Evolutionary conservation across 2,797 vertebrate species (phyloP).

Genomic region (Florisuga fusca): DNA sequence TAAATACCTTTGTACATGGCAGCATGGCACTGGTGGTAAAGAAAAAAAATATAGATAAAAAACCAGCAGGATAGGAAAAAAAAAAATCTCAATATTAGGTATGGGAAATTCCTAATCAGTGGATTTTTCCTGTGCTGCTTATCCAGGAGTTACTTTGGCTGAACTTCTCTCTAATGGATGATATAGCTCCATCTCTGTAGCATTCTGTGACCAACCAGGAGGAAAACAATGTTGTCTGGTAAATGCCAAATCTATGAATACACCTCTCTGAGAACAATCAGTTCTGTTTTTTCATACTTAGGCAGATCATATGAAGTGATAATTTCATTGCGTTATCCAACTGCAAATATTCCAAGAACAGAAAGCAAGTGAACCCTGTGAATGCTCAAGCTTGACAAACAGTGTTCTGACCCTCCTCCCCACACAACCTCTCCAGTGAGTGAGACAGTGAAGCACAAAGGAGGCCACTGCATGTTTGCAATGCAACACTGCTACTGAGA

Average conservation of each 20-base stretch:
- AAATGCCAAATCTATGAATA: not conserved
- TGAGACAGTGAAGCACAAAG: not conserved
- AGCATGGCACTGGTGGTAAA: not conserved
- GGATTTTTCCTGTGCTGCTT: not conserved
- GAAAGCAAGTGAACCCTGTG: not conserved
- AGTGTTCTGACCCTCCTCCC: not conserved
- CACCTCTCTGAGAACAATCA: not conserved
- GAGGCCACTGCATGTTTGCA: not conserved
- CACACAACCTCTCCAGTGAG: not conserved
- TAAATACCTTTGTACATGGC: not conserved
- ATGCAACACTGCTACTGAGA: not conserved
- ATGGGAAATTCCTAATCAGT: not conserved
- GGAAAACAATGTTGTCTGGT: not conserved
- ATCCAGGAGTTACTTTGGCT: not conserved
- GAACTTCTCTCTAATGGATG: not conserved
- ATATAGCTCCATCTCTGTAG: not conserved
- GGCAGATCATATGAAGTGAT: not conserved
- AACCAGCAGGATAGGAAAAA: too few species aligned
- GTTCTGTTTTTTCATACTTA: not conserved
- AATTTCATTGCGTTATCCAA: not conserved
- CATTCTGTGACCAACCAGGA: not conserved
- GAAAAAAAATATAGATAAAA: not conserved
- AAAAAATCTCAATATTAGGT: not conserved
- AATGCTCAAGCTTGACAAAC: not conserved
- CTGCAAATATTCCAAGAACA: not conserved